Percentiles rank a stretch among this genome's conserved stretches.
These are phyloP conservation scores for Paratilapia polleni DNA, from an alignment of 2,113 vertebrate genomes.

Conservation along the genomic window DNA sequence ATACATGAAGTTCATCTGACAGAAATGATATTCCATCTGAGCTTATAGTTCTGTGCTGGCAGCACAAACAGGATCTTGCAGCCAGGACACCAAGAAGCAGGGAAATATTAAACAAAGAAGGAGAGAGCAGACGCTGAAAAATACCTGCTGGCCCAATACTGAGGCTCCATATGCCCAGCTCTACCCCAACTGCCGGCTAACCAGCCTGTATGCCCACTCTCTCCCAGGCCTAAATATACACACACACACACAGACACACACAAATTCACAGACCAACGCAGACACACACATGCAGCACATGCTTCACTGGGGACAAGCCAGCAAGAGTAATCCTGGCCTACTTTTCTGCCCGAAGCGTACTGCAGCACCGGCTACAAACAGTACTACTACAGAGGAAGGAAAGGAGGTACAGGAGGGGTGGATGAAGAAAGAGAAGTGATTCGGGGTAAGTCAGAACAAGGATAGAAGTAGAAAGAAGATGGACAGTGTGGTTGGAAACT, in stretches of 20 bases:
- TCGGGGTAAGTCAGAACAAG: constrained; percentile 12
- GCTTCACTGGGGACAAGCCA: constrained; percentile 83
- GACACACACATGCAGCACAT: constrained; percentile 65
- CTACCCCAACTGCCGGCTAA: constrained; percentile 71
- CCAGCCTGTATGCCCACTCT: constrained; percentile 74
- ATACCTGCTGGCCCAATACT: constrained; percentile 81
- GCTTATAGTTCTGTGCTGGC: constrained; percentile 55
- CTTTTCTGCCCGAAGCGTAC: constrained; percentile 76
- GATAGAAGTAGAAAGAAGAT: constrained; percentile 10
- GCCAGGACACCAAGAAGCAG: constrained; percentile 56
- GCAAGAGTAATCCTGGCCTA: constrained; percentile 83
- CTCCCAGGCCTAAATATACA: constrained; percentile 52
- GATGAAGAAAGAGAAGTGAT: constrained; percentile 34
- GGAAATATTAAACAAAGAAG: constrained; percentile 75
- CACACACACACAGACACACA: constrained; percentile 36
- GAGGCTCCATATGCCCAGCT: constrained; percentile 79
- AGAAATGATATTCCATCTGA: constrained; percentile 47
- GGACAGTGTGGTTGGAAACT: constrained; percentile 37
- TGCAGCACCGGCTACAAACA: constrained; percentile 62
- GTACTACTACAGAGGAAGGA: constrained; percentile 32
- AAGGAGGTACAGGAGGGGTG: constrained; percentile 26
- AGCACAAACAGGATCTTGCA: constrained; percentile 56
- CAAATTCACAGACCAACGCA: constrained; percentile 49
- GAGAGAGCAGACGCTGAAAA: constrained; percentile 77
- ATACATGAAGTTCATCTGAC: constrained; percentile 38